These are phyloP conservation scores for Anguilla obscura DNA, from an alignment of 2,797 vertebrate species.

Conservation along the genomic window DNA sequence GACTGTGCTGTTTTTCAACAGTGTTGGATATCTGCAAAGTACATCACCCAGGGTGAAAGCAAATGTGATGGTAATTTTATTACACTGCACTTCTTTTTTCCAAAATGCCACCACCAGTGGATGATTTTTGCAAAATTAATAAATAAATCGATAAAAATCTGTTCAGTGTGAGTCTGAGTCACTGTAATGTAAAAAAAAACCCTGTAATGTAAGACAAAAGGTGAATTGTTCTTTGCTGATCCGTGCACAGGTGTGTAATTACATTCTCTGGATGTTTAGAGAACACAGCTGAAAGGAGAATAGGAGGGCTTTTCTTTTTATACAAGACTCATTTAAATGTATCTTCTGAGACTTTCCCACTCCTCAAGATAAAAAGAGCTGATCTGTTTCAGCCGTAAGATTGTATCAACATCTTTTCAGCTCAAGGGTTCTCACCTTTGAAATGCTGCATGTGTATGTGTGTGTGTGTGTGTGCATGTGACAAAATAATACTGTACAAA, in stretches of 20 bases:
- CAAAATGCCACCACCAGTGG: background rate
- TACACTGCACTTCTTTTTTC: background rate
- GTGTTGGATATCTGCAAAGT: background rate
- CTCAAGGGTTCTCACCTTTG: background rate
- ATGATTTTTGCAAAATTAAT: background rate
- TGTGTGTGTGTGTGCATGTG: background rate
- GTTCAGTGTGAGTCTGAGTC: background rate
- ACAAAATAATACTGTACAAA: no score
- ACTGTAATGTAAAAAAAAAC: background rate
- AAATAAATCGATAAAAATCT: background rate
- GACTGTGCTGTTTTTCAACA: background rate
- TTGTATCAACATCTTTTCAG: background rate
- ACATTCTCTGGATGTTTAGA: background rate
- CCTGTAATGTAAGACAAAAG: background rate
- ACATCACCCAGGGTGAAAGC: background rate
- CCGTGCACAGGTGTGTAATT: background rate
- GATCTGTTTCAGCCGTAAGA: background rate
- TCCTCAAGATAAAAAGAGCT: background rate
- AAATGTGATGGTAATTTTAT: background rate
- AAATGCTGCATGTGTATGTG: background rate
- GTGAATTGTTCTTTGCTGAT: background rate
- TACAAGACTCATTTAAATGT: background rate
- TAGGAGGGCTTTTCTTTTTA: background rate
- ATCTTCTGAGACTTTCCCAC: background rate
- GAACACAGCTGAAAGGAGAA: background rate